These are phyloP conservation scores for Charaxes varanes DNA, from an alignment of 1,140 invertebrate species.

Conservation along the genomic window DNA sequence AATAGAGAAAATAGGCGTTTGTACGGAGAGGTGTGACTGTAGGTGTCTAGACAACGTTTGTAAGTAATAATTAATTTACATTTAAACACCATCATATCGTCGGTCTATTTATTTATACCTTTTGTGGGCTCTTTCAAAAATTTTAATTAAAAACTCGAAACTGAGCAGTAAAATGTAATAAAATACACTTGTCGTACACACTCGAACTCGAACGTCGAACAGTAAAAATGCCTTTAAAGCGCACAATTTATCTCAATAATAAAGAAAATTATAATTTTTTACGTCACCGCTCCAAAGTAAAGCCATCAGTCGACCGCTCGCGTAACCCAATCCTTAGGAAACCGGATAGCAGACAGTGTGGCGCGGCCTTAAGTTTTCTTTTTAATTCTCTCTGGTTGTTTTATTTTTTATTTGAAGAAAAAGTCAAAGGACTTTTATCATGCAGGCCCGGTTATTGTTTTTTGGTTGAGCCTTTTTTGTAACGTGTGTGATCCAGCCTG, in stretches of 20 bases:
- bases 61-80: too few species aligned
- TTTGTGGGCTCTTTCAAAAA: too few species aligned
- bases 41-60: too few species aligned
- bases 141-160: too few species aligned
- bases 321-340: slow-evolving; percentile 66
- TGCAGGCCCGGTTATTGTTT: slow-evolving; percentile 37
- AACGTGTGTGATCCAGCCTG: slow-evolving; percentile 58
- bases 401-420: slow-evolving; percentile 49
- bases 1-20: too few species aligned
- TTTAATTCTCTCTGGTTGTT: too few species aligned
- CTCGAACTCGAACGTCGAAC: slow-evolving; percentile 17
- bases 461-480: slow-evolving; percentile 50
- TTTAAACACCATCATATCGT: too few species aligned
- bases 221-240: slow-evolving; percentile 37
- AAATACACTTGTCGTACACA: too few species aligned
- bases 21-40: too few species aligned
- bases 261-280: slow-evolving; percentile 67
- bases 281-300: slow-evolving; percentile 54
- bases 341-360: slow-evolving; percentile 72
- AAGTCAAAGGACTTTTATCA: slow-evolving; percentile 63
- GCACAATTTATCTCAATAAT: slow-evolving; percentile 58
- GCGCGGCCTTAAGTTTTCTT: slow-evolving; percentile 65
- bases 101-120: too few species aligned
- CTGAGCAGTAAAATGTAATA: too few species aligned
- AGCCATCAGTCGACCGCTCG: slow-evolving; percentile 54